Conservation (phyloP, 2,113 vertebrate genomes). For the Arvicanthis niloticus region DNA sequence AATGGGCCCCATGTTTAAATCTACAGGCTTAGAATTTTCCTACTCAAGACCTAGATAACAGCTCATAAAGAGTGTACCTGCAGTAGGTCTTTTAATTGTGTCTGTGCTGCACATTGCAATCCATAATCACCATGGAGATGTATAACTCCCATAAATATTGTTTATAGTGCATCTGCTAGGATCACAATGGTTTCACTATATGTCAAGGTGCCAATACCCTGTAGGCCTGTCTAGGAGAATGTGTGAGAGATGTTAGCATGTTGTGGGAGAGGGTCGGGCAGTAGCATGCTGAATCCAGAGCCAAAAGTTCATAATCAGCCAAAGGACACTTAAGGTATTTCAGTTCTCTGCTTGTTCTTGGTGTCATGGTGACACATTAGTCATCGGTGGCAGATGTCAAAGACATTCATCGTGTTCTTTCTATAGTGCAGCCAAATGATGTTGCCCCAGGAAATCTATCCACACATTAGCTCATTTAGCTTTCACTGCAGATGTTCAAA, state of each 20-base stretch:
- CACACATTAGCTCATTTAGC: background rate
- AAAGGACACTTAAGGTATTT: background rate
- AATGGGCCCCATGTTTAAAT: background rate
- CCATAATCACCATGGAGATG: background rate
- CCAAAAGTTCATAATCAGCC: background rate
- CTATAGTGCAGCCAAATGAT: background rate
- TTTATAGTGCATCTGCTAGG: slow-evolving; percentile 21
- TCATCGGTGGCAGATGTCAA: background rate
- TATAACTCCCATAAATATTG: slow-evolving; percentile 5
- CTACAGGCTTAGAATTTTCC: background rate
- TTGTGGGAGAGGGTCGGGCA: background rate
- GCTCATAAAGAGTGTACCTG: background rate
- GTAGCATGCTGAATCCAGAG: background rate
- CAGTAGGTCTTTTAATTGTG: background rate
- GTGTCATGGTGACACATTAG: background rate
- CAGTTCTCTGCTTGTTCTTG: background rate
- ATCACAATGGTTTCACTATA: background rate
- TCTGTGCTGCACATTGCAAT: background rate
- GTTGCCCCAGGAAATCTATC: background rate
- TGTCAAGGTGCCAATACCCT: background rate
- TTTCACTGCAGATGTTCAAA: background rate
- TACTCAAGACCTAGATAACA: background rate
- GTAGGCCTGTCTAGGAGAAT: background rate
- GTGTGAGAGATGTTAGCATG: background rate
- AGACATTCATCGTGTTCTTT: background rate